Percentiles rank a stretch among this genome's conserved stretches.
phyloP scores from a whole-genome alignment of 2,113 vertebrate genomes.

The Apistogramma diplotaenia region DNA sequence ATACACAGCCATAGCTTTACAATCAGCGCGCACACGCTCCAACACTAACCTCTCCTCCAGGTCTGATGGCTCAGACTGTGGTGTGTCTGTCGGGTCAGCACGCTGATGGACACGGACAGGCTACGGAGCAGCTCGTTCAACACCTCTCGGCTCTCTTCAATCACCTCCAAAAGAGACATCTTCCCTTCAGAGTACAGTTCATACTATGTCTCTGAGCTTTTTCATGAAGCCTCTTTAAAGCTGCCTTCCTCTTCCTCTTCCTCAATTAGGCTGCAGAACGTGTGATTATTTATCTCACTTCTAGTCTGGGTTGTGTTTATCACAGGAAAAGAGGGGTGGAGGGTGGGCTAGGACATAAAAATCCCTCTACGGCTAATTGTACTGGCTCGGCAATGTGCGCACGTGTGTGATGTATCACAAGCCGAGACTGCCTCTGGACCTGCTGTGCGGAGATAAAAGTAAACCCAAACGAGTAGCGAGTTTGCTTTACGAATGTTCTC shows the following conservation, averaged over 20 bases:
- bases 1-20: background rate
- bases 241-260: background rate
- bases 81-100: constrained; percentile 30
- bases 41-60: constrained; percentile 44
- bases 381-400: background rate
- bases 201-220: background rate
- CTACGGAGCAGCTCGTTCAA: constrained; percentile 8
- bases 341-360: constrained; percentile 30
- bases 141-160: constrained; percentile 23
- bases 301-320: constrained; percentile 52
- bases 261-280: background rate
- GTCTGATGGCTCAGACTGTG: background rate
- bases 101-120: constrained; percentile 20
- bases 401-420: background rate
- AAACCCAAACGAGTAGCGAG: background rate
- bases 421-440: background rate
- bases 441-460: fast-evolving
- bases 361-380: constrained; percentile 30
- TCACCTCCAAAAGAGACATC: constrained; percentile 45
- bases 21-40: background rate
- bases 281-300: constrained; percentile 48
- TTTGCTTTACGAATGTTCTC: background rate
- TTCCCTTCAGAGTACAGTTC: background rate
- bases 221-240: background rate
- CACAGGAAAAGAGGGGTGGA: constrained; percentile 61